These are phyloP conservation scores for Phytoseiulus persimilis DNA, from an alignment of 2,888 invertebrate species.

Conservation along the genomic window DNA sequence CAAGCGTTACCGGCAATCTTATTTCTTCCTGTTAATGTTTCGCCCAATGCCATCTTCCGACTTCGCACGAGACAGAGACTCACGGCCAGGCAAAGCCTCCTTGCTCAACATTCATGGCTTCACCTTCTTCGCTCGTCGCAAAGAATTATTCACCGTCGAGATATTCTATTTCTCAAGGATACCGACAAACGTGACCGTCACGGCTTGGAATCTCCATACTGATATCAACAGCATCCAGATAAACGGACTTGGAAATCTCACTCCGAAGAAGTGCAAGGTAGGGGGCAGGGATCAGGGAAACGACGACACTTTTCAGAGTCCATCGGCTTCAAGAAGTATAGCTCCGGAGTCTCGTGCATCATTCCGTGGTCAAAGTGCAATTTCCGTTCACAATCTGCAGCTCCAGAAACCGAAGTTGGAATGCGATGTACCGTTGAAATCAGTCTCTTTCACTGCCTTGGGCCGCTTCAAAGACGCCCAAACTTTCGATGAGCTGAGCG, in stretches of 20 bases:
- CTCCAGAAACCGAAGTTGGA: slow-evolving; percentile 13
- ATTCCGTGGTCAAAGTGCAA: not conserved
- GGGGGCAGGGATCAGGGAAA: too few species aligned
- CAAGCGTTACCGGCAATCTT: too few species aligned
- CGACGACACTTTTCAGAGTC: too few species aligned
- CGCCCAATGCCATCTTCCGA: too few species aligned
- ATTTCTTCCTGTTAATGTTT: too few species aligned
- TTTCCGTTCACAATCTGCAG: not conserved
- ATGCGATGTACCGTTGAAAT: slow-evolving; percentile 14
- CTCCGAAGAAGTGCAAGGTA: slow-evolving; percentile 33
- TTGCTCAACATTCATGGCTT: too few species aligned
- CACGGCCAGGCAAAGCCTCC: too few species aligned
- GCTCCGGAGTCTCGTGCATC: not conserved
- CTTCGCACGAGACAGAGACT: too few species aligned
- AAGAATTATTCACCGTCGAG: too few species aligned
- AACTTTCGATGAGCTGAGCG: not conserved
- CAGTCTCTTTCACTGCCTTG: not conserved
- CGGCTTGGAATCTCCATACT: not conserved
- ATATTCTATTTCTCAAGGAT: not conserved
- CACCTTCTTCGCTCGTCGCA: too few species aligned
- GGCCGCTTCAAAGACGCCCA: not conserved
- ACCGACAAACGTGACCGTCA: not conserved
- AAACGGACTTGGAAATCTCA: not conserved
- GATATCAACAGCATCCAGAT: not conserved
- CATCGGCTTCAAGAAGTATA: not conserved